phyloP scores from a whole-genome alignment of 2,113 vertebrate species.

The Aegithalos caudatus region DNA sequence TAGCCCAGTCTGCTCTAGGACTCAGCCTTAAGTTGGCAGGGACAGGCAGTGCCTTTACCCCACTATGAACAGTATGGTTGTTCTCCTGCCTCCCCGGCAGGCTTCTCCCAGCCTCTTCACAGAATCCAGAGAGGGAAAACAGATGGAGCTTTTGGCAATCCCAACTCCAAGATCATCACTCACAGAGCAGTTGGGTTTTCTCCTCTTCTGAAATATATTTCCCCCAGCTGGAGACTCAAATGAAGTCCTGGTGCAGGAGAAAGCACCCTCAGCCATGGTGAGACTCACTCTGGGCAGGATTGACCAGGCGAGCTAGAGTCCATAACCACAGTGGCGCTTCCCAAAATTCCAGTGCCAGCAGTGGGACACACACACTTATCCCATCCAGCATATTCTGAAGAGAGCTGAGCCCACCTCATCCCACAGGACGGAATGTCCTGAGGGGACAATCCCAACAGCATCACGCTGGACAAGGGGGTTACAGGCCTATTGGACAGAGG shows the following conservation, averaged over 20 bases:
- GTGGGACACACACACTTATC: fast-evolving
- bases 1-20: background rate
- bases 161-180: background rate
- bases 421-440: background rate
- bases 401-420: background rate
- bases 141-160: constrained; percentile 66
- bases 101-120: background rate
- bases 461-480: background rate
- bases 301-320: background rate
- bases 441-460: background rate
- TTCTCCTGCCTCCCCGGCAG: background rate
- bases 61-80: background rate
- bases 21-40: background rate
- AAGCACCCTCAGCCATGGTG: background rate
- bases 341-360: background rate
- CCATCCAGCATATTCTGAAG: fast-evolving
- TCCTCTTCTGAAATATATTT: constrained; percentile 44
- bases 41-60: background rate
- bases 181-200: constrained; percentile 35
- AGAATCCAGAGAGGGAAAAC: constrained; percentile 31
- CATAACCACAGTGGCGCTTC: background rate
- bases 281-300: background rate
- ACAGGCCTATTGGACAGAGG: background rate
- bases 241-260: background rate
- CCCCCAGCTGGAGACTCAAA: background rate